Percentiles rank a stretch among this genome's conserved stretches.
Evolutionary conservation across 2,113 vertebrate species (phyloP).

Genomic region (Cebus imitator): DNA sequence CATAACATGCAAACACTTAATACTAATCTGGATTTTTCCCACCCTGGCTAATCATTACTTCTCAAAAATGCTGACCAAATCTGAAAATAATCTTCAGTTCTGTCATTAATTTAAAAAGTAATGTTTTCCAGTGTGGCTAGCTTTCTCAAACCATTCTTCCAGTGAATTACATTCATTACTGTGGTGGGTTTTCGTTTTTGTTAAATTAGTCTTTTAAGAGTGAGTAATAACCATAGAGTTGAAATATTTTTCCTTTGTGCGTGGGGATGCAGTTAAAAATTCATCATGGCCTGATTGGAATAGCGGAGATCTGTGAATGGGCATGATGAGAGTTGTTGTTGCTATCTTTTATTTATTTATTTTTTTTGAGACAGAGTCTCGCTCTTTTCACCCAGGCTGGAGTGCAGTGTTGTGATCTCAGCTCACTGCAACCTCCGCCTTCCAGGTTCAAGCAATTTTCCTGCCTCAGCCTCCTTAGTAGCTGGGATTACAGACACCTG

Average conservation of each 20-base stretch:
- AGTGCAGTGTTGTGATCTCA: too few relatives aligned
- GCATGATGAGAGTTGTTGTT: too few relatives aligned
- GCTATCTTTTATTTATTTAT: background rate
- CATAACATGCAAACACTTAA: conserved; percentile 68
- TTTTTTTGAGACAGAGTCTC: too few relatives aligned
- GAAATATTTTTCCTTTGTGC: background rate
- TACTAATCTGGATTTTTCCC: conserved; percentile 75
- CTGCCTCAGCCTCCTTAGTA: too few relatives aligned
- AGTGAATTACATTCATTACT: conserved; percentile 68
- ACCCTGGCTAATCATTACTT: conserved; percentile 72
- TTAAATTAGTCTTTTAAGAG: conserved; percentile 72
- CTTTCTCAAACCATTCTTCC: conserved; percentile 57
- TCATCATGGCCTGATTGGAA: background rate
- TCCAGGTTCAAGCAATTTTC: too few relatives aligned
- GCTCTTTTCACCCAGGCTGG: too few relatives aligned
- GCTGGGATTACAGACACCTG: too few relatives aligned
- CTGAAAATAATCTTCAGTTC: conserved; percentile 75
- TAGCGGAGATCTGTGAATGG: too few relatives aligned
- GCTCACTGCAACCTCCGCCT: too few relatives aligned
- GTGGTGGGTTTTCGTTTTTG: conserved; percentile 72
- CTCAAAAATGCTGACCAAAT: conserved; percentile 73
- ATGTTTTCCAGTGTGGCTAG: conserved; percentile 72
- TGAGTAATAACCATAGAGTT: conserved; percentile 64
- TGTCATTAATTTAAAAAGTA: conserved; percentile 75
- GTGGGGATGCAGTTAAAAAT: background rate